Conservation (phyloP, 2,797 vertebrate genomes). For the Intellagama lesueurii region DNA sequence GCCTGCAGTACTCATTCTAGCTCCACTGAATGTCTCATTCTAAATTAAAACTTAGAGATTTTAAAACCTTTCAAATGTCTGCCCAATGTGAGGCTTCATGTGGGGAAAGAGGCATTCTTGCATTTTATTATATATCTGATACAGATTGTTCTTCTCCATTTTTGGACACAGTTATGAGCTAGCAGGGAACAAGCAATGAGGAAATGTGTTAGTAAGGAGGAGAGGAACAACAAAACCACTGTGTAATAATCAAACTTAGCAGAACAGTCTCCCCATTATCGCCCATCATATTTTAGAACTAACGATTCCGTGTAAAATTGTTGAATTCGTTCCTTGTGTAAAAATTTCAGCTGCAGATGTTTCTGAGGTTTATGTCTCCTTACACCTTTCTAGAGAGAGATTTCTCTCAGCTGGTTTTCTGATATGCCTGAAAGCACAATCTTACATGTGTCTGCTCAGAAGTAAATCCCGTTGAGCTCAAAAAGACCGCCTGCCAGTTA, state of each 20-base stretch:
- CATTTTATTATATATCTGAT: background rate
- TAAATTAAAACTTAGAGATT: background rate
- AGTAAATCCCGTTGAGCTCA: background rate
- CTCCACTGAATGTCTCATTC: background rate
- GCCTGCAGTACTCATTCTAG: background rate
- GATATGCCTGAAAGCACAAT: background rate
- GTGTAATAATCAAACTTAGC: background rate
- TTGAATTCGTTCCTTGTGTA: background rate
- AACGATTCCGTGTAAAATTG: background rate
- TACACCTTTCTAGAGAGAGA: background rate
- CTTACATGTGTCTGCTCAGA: background rate
- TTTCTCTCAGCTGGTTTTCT: background rate
- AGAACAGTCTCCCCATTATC: background rate
- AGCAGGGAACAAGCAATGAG: background rate
- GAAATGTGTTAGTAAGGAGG: background rate
- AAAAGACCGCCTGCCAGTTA: background rate
- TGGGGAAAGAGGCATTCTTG: background rate
- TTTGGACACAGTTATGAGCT: background rate
- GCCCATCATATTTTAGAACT: background rate
- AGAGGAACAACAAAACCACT: background rate
- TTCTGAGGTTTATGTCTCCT: background rate
- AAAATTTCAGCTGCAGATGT: background rate
- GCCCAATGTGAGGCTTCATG: conserved; percentile 1
- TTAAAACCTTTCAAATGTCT: conserved; percentile 10
- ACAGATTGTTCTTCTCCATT: background rate